Percentiles rank a stretch among this genome's conserved stretches.
Conservation (phyloP, 2,888 invertebrate genomes). For the Idaea aversata region DNA sequence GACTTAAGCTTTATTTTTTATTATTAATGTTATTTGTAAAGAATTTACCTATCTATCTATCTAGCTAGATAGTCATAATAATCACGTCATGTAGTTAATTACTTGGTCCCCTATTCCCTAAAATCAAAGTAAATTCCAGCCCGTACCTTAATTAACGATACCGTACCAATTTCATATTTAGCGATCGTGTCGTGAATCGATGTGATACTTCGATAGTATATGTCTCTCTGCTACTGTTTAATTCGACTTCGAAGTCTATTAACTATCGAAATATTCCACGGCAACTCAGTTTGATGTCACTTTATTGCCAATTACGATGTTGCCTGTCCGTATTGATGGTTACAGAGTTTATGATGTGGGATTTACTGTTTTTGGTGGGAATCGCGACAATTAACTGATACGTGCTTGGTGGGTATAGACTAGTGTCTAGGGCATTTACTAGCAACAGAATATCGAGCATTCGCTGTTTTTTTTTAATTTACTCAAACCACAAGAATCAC, state of each 20-base stretch:
- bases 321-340: slow-evolving; percentile 15
- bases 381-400: too few relatives aligned
- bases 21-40: too few relatives aligned
- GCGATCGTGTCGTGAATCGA: slow-evolving; percentile 23
- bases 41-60: too few relatives aligned
- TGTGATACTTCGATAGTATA: background rate
- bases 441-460: too few relatives aligned
- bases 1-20: too few relatives aligned
- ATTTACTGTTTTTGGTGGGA: too few relatives aligned
- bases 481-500: too few relatives aligned
- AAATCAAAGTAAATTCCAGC: background rate
- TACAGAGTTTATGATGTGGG: slow-evolving; percentile 10
- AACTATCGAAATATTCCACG: background rate
- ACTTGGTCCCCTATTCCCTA: background rate
- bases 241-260: background rate
- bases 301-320: background rate
- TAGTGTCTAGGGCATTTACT: too few relatives aligned
- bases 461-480: too few relatives aligned
- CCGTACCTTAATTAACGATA: slow-evolving; percentile 27
- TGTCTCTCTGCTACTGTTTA: background rate
- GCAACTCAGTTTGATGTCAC: background rate
- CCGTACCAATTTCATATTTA: slow-evolving; percentile 31
- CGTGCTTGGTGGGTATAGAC: too few relatives aligned
- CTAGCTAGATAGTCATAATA: too few relatives aligned
- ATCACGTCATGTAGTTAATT: too few relatives aligned